phyloP scores from a whole-genome alignment of 2,888 invertebrate genomes.

The Xestia xanthographa region DNA sequence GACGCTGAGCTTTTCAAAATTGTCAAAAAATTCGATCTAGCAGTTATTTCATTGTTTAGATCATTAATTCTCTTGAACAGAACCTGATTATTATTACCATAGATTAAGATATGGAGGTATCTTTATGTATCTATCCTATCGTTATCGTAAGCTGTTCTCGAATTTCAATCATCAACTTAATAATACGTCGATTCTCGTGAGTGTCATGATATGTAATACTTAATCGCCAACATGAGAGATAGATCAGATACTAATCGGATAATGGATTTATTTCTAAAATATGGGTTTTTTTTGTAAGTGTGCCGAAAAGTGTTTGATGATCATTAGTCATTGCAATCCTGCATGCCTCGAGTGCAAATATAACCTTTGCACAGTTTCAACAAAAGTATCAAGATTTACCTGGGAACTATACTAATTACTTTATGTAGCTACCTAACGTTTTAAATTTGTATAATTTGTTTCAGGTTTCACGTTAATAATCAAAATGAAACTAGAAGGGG shows the following conservation, averaged over 20 bases:
- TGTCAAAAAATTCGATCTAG: neutral
- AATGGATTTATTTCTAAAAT: neutral
- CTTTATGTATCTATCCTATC: conserved; percentile 25
- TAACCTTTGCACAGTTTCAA: neutral
- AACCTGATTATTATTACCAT: neutral
- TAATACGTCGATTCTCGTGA: conserved; percentile 4
- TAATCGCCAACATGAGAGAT: conserved; percentile 5
- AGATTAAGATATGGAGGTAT: neutral
- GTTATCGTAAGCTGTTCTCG: neutral
- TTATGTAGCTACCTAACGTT: neutral
- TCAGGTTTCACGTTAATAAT: conserved; percentile 88
- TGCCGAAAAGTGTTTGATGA: neutral
- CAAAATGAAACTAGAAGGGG: conserved; percentile 79
- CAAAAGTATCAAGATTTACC: neutral
- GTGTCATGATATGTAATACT: neutral
- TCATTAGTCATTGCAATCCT: neutral
- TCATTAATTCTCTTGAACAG: neutral
- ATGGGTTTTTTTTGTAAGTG: neutral
- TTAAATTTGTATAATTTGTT: conserved; percentile 10
- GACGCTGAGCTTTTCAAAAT: neutral
- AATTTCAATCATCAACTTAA: conserved; percentile 1
- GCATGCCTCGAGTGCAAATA: neutral
- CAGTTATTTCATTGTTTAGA: neutral
- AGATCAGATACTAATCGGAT: neutral
- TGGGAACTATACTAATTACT: neutral